Conservation (phyloP, 2,797 vertebrate species). For the Choloepus didactylus region DNA sequence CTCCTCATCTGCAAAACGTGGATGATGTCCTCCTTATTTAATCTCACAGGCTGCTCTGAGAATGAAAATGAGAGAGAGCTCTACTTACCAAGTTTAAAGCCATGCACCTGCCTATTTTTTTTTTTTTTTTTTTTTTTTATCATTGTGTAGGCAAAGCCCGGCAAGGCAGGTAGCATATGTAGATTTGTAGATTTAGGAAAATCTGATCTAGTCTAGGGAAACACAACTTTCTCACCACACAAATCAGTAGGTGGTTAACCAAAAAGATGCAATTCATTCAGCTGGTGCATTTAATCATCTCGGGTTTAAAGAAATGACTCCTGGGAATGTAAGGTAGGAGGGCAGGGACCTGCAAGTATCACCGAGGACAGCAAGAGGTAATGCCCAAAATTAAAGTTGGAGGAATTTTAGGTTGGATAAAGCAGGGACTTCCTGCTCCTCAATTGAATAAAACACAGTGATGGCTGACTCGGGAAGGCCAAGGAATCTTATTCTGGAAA, state of each 20-base stretch:
- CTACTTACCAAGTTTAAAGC: background rate
- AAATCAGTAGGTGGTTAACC: constrained; percentile 55
- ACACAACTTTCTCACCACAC: constrained; percentile 25
- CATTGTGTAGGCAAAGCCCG: background rate
- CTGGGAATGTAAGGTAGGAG: background rate
- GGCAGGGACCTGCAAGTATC: background rate
- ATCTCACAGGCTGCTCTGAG: background rate
- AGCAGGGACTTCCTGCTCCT: constrained; percentile 12
- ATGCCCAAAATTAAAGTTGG: background rate
- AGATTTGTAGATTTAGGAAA: constrained; percentile 60
- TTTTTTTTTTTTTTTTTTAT: background rate
- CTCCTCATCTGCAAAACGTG: background rate
- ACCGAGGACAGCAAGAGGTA: background rate
- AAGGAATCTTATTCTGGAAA: background rate
- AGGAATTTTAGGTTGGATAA: background rate
- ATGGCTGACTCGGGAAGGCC: background rate
- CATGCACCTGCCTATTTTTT: background rate
- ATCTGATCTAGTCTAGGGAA: constrained; percentile 11
- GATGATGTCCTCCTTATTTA: background rate
- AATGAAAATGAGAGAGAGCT: background rate
- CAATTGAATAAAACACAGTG: background rate
- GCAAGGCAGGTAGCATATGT: background rate
- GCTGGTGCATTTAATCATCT: constrained; percentile 33
- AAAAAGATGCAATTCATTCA: background rate
- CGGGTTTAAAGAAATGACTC: constrained; percentile 48